Conservation (phyloP, 2,888 invertebrate genomes). For the Mythimna albipuncta region DNA sequence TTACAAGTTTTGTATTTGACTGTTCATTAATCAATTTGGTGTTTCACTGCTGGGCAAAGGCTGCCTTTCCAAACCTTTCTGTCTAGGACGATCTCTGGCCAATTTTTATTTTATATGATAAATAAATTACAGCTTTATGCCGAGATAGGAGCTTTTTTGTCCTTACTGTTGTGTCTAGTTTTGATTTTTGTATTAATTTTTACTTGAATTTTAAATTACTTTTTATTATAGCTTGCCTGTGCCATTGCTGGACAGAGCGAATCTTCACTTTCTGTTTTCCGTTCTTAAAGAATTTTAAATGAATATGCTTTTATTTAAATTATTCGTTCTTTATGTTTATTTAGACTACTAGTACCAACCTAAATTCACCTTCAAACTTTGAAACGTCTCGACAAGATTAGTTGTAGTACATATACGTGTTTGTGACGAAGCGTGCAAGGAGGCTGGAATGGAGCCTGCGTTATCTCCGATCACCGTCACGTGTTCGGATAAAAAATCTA, state of each 20-base stretch:
- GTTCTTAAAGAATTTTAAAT: neutral
- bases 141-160: no score
- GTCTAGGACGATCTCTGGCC: no score
- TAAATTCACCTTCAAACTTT: neutral
- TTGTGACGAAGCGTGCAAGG: slow-evolving; percentile 20
- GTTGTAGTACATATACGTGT: neutral
- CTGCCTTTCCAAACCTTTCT: no score
- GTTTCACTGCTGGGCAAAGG: no score
- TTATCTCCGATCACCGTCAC: slow-evolving; percentile 63
- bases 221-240: no score
- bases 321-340: neutral
- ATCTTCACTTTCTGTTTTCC: neutral
- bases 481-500: slow-evolving; percentile 50
- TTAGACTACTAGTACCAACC: neutral
- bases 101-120: no score
- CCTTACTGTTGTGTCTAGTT: no score
- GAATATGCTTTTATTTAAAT: neutral
- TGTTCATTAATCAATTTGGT: neutral
- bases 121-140: neutral
- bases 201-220: no score
- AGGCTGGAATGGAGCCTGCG: slow-evolving; percentile 46
- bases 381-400: slow-evolving; percentile 7
- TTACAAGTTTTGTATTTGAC: neutral
- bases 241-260: no score
- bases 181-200: no score